Conservation (phyloP, 2,888 invertebrate species). For the Arge pagana region DNA sequence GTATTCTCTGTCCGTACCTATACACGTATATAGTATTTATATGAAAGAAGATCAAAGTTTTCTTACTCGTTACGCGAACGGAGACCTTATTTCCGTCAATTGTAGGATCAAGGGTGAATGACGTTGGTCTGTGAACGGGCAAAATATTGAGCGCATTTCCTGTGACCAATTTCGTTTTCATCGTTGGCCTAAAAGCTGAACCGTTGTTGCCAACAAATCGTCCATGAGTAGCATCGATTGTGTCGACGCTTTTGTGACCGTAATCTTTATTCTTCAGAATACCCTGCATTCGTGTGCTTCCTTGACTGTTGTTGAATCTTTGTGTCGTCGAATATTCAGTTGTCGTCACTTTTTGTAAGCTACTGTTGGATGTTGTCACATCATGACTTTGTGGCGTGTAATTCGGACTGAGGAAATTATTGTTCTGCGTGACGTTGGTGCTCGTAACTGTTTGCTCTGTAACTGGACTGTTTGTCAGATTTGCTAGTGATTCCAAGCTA, state of each 20-base stretch:
- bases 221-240: constrained; percentile 44
- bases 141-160: constrained; percentile 68
- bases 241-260: constrained; percentile 45
- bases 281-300: constrained; percentile 44
- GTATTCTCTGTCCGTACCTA: background rate
- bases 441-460: constrained; percentile 64
- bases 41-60: background rate
- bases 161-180: constrained; percentile 53
- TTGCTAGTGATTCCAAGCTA: constrained; percentile 73
- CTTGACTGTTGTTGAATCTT: constrained; percentile 35
- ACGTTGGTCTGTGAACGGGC: constrained; percentile 64
- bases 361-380: constrained; percentile 37
- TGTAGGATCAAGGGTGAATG: constrained; percentile 62
- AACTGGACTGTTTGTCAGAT: constrained; percentile 67
- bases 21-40: too few species aligned
- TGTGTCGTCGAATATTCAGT: constrained; percentile 41
- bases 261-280: constrained; percentile 53
- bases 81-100: constrained; percentile 58
- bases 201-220: constrained; percentile 40
- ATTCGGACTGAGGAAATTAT: constrained; percentile 41
- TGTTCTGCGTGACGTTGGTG: constrained; percentile 50
- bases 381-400: constrained; percentile 48
- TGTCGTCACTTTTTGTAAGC: constrained; percentile 36
- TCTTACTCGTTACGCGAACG: constrained; percentile 60
- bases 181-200: constrained; percentile 22